Evolutionary conservation across 1,140 invertebrate genomes (phyloP).

Genomic region (Calliphora vicina): DNA sequence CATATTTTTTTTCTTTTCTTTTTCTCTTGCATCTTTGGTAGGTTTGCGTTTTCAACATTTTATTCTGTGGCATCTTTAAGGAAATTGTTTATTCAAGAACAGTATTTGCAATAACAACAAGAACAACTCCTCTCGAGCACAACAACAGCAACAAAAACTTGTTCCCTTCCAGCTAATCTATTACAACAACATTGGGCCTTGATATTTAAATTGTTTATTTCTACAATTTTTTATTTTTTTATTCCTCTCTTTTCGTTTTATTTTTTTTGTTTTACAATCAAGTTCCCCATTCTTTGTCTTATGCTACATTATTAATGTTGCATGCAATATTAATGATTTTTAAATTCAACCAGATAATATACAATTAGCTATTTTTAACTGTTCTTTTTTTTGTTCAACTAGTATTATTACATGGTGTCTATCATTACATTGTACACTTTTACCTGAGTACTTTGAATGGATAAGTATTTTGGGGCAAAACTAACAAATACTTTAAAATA

Average conservation of each 20-base stretch:
- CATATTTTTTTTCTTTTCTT: too few species aligned
- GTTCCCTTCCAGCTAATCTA: background rate
- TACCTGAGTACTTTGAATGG: too few species aligned
- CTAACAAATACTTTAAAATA: too few species aligned
- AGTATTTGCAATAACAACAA: too few species aligned
- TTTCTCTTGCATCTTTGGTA: background rate
- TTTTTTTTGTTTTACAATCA: background rate
- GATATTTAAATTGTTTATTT: background rate
- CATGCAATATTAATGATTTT: conserved; percentile 5
- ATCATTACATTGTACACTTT: too few species aligned
- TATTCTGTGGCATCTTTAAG: background rate
- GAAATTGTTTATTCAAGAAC: background rate
- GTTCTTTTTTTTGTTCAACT: background rate
- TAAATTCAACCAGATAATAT: background rate
- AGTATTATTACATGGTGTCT: too few species aligned
- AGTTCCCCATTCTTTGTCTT: background rate
- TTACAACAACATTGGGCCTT: background rate
- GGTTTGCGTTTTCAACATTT: background rate
- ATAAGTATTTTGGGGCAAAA: too few species aligned
- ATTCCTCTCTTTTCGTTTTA: background rate
- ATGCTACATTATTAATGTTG: background rate
- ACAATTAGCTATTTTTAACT: background rate
- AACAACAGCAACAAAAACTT: background rate
- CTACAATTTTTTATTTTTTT: background rate
- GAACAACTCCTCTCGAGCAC: background rate